Evolutionary conservation across 64 coral and sea anemone species (phyloP).

Genomic region (Montipora efflorescens): DNA sequence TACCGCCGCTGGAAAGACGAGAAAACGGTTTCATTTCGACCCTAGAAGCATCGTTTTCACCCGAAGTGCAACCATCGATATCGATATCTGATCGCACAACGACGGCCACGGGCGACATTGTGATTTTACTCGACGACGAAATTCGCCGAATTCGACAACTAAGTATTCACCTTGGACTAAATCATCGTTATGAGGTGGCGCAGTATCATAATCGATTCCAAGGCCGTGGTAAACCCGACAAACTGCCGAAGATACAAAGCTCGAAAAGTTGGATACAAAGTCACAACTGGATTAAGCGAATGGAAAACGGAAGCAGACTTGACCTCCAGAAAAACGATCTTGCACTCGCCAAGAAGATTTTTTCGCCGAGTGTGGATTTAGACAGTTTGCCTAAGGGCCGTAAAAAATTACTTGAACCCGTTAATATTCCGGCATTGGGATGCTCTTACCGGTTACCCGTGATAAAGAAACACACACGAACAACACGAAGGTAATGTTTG

Average conservation of each 20-base stretch:
- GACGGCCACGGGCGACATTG: not conserved
- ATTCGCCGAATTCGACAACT: conserved; percentile 26
- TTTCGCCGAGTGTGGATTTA: not conserved
- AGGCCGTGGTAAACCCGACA: conserved; percentile 1
- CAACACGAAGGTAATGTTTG: not conserved
- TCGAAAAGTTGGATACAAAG: conserved; percentile 58
- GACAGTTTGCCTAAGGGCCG: conserved; percentile 11
- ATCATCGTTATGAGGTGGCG: conserved; percentile 23
- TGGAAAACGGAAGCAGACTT: not conserved
- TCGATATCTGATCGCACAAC: conserved; percentile 11
- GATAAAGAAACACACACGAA: not conserved
- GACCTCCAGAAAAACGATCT: not conserved
- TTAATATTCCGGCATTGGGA: conserved; percentile 49
- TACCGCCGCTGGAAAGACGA: conserved; percentile 5
- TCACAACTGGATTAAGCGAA: conserved; percentile 70
- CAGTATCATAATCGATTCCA: conserved; percentile 32
- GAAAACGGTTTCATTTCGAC: not conserved
- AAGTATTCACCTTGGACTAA: conserved; percentile 40
- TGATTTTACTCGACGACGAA: conserved; percentile 31
- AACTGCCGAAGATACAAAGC: not conserved
- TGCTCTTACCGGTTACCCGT: conserved; percentile 67
- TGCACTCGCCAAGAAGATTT: not conserved
- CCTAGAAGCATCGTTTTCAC: not conserved
- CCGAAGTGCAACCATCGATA: conserved; percentile 4
- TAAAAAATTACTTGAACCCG: conserved; percentile 25